Evolutionary conservation across 1,140 invertebrate species (phyloP).

Genomic region (Rhagoletis zephyria): DNA sequence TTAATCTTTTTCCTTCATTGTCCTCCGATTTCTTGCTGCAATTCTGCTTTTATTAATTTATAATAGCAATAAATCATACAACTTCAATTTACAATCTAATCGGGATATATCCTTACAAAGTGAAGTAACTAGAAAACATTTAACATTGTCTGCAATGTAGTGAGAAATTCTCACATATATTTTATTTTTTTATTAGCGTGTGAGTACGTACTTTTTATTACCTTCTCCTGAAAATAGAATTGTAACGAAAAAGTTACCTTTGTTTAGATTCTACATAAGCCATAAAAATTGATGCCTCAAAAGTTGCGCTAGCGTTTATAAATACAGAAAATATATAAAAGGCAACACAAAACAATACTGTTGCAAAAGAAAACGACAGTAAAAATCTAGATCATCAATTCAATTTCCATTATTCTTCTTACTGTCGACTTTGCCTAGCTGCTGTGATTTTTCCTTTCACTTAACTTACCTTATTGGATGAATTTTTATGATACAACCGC

Average conservation of each 20-base stretch:
- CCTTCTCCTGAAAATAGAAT: not conserved
- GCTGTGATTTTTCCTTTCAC: not conserved
- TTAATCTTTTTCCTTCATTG: not conserved
- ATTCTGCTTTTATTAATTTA: conserved; percentile 27
- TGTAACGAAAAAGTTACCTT: not conserved
- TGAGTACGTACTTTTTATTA: not conserved
- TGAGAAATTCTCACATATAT: not conserved
- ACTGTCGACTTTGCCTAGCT: conserved; percentile 1
- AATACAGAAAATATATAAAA: not conserved
- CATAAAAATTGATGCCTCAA: not conserved
- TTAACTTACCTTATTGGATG: not conserved
- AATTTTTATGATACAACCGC: not conserved
- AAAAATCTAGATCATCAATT: conserved; percentile 37
- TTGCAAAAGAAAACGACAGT: not conserved
- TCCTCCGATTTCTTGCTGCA: not conserved
- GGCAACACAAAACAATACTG: not conserved
- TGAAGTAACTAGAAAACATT: not conserved
- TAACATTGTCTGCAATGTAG: not conserved
- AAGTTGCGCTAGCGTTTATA: not conserved
- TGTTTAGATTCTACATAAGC: not conserved
- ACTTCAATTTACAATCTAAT: not conserved
- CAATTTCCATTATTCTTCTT: conserved; percentile 17
- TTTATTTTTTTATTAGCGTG: not conserved
- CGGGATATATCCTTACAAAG: not conserved
- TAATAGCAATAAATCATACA: conserved; percentile 15